Evolutionary conservation across 2,888 invertebrate genomes (phyloP).

Genomic region (Alloscopus bannaensis): DNA sequence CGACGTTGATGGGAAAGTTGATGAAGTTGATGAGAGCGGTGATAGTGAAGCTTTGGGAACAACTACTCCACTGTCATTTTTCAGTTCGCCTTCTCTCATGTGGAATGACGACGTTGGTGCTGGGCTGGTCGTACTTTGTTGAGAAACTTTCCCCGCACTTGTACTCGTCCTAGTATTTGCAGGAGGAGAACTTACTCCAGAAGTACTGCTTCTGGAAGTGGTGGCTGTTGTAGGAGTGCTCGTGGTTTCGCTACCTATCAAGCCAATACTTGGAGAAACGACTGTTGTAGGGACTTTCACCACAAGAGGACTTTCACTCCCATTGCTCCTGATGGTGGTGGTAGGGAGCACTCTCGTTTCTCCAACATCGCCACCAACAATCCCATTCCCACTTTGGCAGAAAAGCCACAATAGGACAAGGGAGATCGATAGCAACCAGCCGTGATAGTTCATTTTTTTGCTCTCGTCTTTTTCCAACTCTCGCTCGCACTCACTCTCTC

Average conservation of each 20-base stretch:
- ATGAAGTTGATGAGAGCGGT: conserved; percentile 18
- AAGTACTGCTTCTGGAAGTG: conserved; percentile 1
- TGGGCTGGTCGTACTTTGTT: conserved; percentile 22
- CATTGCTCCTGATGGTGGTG: conserved; percentile 21
- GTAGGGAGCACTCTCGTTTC: not conserved
- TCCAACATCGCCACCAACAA: conserved; percentile 30
- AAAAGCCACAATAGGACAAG: conserved; percentile 54
- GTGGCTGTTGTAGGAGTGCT: conserved; percentile 10
- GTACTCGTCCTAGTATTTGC: no score
- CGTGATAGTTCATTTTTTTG: conserved; percentile 40
- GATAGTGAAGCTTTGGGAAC: conserved; percentile 34
- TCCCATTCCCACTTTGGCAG: conserved; percentile 60
- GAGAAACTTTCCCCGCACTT: conserved; percentile 49
- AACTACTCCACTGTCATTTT: conserved; percentile 55
- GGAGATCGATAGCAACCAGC: conserved; percentile 59
- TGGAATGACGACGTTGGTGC: conserved; percentile 22
- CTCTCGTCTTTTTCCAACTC: not conserved
- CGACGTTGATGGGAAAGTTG: conserved; percentile 41
- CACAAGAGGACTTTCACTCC: conserved; percentile 42
- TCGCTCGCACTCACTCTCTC: no score
- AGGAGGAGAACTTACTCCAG: not conserved
- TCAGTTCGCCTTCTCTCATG: conserved; percentile 38
- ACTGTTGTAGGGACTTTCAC: conserved; percentile 28
- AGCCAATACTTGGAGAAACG: not conserved
- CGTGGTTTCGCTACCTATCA: not conserved